Evolutionary conservation across 2,113 vertebrate genomes (phyloP).

Genomic region (Athene noctua): DNA sequence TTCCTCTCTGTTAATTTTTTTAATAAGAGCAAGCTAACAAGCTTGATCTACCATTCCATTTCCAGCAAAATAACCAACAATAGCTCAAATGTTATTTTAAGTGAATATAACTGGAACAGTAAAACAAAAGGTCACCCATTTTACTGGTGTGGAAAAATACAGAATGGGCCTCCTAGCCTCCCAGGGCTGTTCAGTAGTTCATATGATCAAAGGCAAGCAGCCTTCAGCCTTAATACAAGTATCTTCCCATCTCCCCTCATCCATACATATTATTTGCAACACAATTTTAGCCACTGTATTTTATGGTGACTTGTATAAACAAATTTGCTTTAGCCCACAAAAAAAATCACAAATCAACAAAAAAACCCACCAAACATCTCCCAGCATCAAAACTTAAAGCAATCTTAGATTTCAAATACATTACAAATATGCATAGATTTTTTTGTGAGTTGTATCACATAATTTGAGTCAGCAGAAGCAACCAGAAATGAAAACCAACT

Average conservation of each 20-base stretch:
- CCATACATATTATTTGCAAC: not conserved
- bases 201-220: not conserved
- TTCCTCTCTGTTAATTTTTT: not conserved
- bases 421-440: not conserved
- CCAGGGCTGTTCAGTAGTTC: not conserved
- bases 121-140: constrained; percentile 60
- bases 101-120: constrained; percentile 50
- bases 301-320: not conserved
- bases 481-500: not conserved
- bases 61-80: constrained; percentile 36
- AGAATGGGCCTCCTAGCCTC: not conserved
- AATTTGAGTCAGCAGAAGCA: not conserved
- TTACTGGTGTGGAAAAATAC: constrained; percentile 57
- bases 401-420: not conserved
- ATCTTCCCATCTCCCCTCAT: not conserved
- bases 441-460: not conserved
- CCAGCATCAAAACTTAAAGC: not conserved
- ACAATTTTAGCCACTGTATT: not conserved
- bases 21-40: constrained; percentile 6
- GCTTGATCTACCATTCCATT: constrained; percentile 5
- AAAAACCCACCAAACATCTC: not conserved
- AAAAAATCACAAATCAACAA: no score
- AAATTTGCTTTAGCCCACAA: not conserved
- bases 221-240: not conserved
- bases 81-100: constrained; percentile 59